Conservation (phyloP, 2,888 invertebrate genomes). For the Epinotia demarniana region DNA sequence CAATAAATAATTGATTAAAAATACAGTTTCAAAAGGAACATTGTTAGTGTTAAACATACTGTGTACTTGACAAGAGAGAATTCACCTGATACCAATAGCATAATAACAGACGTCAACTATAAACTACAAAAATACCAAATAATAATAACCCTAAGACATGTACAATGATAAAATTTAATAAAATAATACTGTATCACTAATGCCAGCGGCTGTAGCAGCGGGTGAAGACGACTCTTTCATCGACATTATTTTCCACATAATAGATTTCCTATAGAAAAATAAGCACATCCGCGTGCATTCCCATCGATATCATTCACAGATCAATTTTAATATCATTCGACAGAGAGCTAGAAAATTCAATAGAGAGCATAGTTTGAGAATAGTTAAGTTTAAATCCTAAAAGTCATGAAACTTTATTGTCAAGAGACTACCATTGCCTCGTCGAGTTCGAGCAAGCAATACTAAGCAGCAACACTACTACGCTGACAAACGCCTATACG, state of each 20-base stretch:
- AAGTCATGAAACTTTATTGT: slow-evolving; percentile 69
- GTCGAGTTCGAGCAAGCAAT: slow-evolving; percentile 51
- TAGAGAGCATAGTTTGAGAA: slow-evolving; percentile 72
- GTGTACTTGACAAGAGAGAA: slow-evolving; percentile 43
- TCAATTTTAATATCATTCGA: slow-evolving; percentile 47
- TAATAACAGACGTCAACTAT: slow-evolving; percentile 64
- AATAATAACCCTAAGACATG: slow-evolving; percentile 75
- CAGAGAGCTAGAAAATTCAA: slow-evolving; percentile 68
- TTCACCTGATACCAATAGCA: slow-evolving; percentile 50
- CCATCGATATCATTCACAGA: slow-evolving; percentile 53
- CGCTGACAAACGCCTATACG: slow-evolving; percentile 52
- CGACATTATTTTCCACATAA: slow-evolving; percentile 33
- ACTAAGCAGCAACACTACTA: slow-evolving; percentile 58
- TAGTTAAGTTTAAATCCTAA: slow-evolving; percentile 57
- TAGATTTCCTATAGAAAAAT: slow-evolving; percentile 52
- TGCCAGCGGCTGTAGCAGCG: slow-evolving; percentile 74
- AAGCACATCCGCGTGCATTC: slow-evolving; percentile 55
- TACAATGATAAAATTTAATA: slow-evolving; percentile 77
- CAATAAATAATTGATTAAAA: slow-evolving; percentile 40
- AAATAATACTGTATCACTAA: slow-evolving; percentile 83
- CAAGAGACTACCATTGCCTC: slow-evolving; percentile 63
- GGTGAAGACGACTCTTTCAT: slow-evolving; percentile 52
- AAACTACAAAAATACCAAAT: slow-evolving; percentile 67
- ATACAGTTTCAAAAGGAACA: slow-evolving; percentile 39
- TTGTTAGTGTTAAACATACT: slow-evolving; percentile 26